Evolutionary conservation across 2,113 vertebrate species (phyloP), one percentile per base, ranked within the genome.

Genomic region (Astatotilapia flaviijosephi): DNA sequence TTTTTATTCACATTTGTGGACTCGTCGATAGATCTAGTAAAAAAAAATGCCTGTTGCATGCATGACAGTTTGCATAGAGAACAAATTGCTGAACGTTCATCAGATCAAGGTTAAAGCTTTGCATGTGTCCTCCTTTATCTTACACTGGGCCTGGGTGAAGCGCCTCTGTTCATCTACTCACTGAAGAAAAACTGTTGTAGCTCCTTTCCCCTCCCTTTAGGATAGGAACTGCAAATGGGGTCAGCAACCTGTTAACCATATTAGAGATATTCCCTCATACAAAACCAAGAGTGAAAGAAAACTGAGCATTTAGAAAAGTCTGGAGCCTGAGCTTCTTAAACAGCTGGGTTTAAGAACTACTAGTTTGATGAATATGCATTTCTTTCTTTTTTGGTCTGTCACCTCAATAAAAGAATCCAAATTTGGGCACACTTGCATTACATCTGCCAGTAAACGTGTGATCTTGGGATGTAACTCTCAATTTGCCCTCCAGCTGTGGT

Each of bases 391-490:
- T 73, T 37, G 40, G 21, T 28, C 21, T 73, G 40, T 45, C 68
- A 28, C 21, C 68, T 73, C 40, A 45, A 3, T 21, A 65, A 73
- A 73, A 73, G 23, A 26, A 15, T 17, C 40, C 40, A 73, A 26
- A 47, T 73, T 73, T 73, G 21, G 2, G 40, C 40, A 0, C 68
- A 10, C 68, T 7, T 47, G 21, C 42, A 0, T 75, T 47, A 11
- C 70, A 0, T 26, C 9, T 77, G 9, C 15, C 15, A 49, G 15
- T 31, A 0, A 77, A 13, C 3, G 0, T 73, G 31, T 80, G 45
- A 84, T 80, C 14, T 73, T 87, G 83, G 87, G 77, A 85, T 85
- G 82, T 19, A 79, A 70, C 49, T 88, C 84, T 5, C 83, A 31
- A 77, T 49, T 62, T 7, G n/a, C 53, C n/a, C 53, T 89, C 86